phyloP scores from a whole-genome alignment of 2,113 vertebrate genomes.

The Dicaeum eximium region DNA sequence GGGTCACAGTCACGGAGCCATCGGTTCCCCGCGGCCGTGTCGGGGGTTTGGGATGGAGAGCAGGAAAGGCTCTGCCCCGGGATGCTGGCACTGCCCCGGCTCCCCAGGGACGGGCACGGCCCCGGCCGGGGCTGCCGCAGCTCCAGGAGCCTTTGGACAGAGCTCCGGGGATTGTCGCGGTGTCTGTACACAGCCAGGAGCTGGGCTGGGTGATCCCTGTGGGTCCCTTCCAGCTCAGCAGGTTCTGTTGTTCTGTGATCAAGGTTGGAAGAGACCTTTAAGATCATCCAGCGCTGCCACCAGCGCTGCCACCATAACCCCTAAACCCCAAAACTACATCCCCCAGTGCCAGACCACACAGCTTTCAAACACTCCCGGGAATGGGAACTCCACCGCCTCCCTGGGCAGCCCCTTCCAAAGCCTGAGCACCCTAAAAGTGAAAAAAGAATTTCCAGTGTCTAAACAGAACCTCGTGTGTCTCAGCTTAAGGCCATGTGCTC shows the following conservation, averaged over 20 bases:
- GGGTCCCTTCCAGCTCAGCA: background rate
- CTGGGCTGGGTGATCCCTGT: accelerated
- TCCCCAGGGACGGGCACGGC: background rate
- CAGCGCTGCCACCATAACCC: background rate
- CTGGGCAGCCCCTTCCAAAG: background rate
- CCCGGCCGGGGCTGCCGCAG: background rate
- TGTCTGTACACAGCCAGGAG: background rate
- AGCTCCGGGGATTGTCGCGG: background rate
- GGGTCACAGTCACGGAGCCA: background rate
- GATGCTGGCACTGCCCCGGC: background rate
- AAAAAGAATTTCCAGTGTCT: accelerated
- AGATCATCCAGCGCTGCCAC: too few relatives aligned
- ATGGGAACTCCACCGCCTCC: background rate
- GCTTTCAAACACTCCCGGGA: background rate
- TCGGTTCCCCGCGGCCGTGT: accelerated
- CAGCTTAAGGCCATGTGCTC: background rate
- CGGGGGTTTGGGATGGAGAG: accelerated
- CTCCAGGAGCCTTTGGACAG: accelerated
- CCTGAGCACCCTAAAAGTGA: background rate
- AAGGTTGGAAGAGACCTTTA: background rate
- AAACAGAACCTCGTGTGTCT: background rate
- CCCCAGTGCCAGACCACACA: accelerated
- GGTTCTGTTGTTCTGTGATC: background rate
- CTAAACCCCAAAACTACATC: background rate
- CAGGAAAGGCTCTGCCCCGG: accelerated